Evolutionary conservation across 2,888 invertebrate genomes (phyloP).

Genomic region (Lycophotia porphyrea): DNA sequence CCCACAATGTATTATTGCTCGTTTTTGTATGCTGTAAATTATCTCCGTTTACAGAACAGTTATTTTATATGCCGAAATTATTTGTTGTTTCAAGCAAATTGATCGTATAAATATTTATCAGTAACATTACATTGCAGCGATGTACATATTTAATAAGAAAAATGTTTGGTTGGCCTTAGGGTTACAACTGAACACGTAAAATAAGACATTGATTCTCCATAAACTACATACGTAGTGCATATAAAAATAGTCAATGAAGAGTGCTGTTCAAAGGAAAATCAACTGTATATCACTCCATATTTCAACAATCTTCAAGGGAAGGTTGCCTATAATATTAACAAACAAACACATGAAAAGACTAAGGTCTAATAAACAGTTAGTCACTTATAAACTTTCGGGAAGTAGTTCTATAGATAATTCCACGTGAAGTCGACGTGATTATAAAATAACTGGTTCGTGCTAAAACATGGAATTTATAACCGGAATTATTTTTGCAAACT

Average conservation of each 20-base stretch:
- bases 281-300: conserved; percentile 57
- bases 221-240: conserved; percentile 3
- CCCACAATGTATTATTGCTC: background rate
- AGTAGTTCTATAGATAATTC: conserved; percentile 22
- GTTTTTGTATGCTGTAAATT: conserved; percentile 11
- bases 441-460: conserved; percentile 18
- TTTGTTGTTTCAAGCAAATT: conserved; percentile 23
- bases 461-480: background rate
- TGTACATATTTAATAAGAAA: conserved; percentile 28
- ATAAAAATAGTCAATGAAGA: conserved; percentile 40
- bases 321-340: conserved; percentile 72
- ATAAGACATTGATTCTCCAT: conserved; percentile 6
- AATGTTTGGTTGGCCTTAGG: conserved; percentile 20
- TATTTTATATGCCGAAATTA: conserved; percentile 20
- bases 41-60: background rate
- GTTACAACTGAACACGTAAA: conserved; percentile 8
- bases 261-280: conserved; percentile 37
- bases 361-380: conserved; percentile 60
- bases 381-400: conserved; percentile 49
- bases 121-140: conserved; percentile 13
- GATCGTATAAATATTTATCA: conserved; percentile 29
- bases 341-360: conserved; percentile 61
- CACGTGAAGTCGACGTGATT: conserved; percentile 16
- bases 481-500: conserved; percentile 15
- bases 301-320: conserved; percentile 79